A percentile compares a stretch with the other conserved stretches of the same genome.
Evolutionary conservation across 2,113 vertebrate genomes (phyloP).

Genomic region (Stegostoma tigrinum): DNA sequence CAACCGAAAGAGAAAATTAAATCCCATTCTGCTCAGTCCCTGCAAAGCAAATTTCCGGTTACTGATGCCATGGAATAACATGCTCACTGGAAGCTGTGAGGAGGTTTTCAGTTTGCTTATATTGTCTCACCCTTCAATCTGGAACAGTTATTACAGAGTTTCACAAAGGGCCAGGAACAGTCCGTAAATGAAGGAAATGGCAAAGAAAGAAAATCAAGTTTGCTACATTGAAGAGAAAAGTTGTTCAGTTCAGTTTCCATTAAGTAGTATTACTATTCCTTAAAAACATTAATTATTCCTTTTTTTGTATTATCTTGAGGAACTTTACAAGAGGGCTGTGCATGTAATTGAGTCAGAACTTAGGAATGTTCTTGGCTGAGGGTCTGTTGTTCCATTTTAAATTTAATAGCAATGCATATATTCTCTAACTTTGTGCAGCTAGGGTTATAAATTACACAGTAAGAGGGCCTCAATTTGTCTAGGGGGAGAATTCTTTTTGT

Average conservation of each 20-base stretch:
- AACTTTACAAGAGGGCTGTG: background rate
- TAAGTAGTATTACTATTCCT: background rate
- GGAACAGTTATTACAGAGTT: background rate
- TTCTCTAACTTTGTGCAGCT: background rate
- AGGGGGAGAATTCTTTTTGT: no score
- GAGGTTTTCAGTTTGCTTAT: slow-evolving; percentile 6
- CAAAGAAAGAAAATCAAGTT: background rate
- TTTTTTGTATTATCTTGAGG: background rate
- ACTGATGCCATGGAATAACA: background rate
- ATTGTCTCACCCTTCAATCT: background rate
- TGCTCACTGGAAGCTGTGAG: background rate
- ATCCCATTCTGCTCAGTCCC: background rate
- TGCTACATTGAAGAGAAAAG: background rate
- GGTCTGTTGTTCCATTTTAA: slow-evolving; percentile 29
- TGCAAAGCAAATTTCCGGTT: background rate
- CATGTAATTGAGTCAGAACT: slow-evolving; percentile 14
- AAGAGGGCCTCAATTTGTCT: background rate
- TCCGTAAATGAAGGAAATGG: background rate
- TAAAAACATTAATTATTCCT: background rate
- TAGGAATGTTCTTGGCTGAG: slow-evolving; percentile 22
- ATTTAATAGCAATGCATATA: slow-evolving; percentile 28
- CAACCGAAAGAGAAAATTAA: background rate
- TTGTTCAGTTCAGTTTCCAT: background rate
- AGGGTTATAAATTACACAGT: slow-evolving; percentile 10
- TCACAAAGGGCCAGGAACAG: background rate